Base-by-base conservation (phyloP, 1,140 invertebrate genomes). In the Cydia pomonella region DNA sequence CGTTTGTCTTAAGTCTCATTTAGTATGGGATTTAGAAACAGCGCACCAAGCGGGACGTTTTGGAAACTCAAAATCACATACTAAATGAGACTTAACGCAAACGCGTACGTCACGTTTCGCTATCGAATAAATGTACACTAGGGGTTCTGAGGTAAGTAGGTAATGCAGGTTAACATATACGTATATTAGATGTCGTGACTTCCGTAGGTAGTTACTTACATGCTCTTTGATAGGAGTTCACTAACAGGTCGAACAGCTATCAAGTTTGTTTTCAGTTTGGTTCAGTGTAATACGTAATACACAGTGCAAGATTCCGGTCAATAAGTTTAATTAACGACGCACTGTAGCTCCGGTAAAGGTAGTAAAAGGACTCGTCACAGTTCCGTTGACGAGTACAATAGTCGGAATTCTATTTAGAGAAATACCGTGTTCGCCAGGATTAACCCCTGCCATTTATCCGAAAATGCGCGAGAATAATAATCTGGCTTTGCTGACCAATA, bases 391-490 rank as follows among this genome's bases (percentile, higher is more conserved):
- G 29, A 33, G 29, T 16, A 69, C 64, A 21, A 69, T 41, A 38
- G 33, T 69, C n/a, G 16, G 18, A 69, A 69, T 33, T 69, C 29
- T 69, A 41, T 69, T 69, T 38, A 69, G 64, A 69, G 64, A 69
- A 69, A 69, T 69, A 69, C 33, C 64, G 63, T 33, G 25, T 29
- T 25, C 63, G n/a, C 18, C 64, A 21, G 64, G 29, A 38, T 69
- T 69, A 69, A 38, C n/a, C 64, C 27, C 64, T 69, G 64, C 64
- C 64, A 18, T 23, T 33, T 33, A 69, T 33, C 29, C 64, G 29
- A 69, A 69, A 69, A 69, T 69, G n/a, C 64, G 29, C 64, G 29
- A 69, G 64, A 69, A 69, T 69, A 69, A 69, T 69, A 69, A 69
- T 69, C 64, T 69, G 64, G 64, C 64, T 69, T 69, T 38, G 27